Evolutionary conservation across 2,888 invertebrate genomes (phyloP).

Genomic region (Leptinotarsa peninsularis): DNA sequence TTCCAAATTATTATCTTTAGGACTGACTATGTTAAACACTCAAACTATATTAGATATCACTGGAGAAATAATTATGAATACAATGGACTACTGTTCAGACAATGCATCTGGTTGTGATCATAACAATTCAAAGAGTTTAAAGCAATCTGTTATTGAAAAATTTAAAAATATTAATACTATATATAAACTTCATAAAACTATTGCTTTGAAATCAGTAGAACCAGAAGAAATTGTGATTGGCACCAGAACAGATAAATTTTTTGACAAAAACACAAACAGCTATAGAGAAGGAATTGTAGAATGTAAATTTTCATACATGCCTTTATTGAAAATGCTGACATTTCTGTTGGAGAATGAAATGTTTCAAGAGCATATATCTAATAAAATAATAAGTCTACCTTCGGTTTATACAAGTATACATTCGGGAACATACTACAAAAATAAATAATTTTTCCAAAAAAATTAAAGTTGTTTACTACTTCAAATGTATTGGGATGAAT

Average conservation of each 20-base stretch:
- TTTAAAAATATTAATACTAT: background rate
- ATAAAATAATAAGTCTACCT: background rate
- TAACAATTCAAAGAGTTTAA: background rate
- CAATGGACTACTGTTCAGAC: background rate
- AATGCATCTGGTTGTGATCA: background rate
- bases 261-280: background rate
- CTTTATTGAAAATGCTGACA: background rate
- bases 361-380: background rate
- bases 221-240: constrained; percentile 6
- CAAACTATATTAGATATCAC: constrained; percentile 3
- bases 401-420: constrained; percentile 1
- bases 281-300: background rate
- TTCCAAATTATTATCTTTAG: background rate
- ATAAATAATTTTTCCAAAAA: background rate
- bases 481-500: constrained; percentile 8
- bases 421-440: background rate
- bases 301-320: background rate
- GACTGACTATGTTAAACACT: background rate
- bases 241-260: background rate
- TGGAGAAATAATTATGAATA: background rate
- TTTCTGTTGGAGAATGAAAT: constrained; percentile 3
- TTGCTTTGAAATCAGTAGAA: constrained; percentile 1
- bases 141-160: background rate
- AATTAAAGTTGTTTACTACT: background rate
- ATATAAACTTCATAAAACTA: constrained; percentile 8